These are phyloP conservation scores for Oceanodroma leucorhoa DNA, from an alignment of 2,797 vertebrate species.

Conservation along the genomic window DNA sequence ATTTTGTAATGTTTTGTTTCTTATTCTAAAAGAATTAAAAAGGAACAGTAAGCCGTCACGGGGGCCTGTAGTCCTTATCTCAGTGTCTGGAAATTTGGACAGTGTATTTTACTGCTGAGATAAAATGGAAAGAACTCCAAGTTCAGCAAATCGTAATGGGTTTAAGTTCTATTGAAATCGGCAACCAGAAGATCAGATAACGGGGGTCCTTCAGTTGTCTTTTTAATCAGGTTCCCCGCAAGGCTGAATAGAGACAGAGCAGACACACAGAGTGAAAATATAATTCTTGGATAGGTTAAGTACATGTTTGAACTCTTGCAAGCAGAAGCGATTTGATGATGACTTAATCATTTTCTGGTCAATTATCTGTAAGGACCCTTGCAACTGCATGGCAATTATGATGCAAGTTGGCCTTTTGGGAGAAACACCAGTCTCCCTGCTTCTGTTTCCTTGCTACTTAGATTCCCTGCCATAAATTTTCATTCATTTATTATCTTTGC, in stretches of 20 bases:
- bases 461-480: constrained; percentile 86
- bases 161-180: constrained; percentile 94
- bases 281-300: constrained; percentile 99
- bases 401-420: constrained; percentile 87
- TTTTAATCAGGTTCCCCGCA: constrained; percentile 88
- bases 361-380: constrained; percentile 95
- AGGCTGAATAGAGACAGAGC: constrained; percentile 87
- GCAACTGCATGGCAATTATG: constrained; percentile 87
- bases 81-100: constrained; percentile 92
- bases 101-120: constrained; percentile 92
- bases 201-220: constrained; percentile 85
- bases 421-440: constrained; percentile 84
- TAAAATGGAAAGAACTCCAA: constrained; percentile 88
- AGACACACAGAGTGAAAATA: constrained; percentile 87
- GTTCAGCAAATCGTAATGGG: constrained; percentile 93
- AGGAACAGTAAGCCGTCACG: constrained; percentile 88
- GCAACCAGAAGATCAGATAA: constrained; percentile 95
- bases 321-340: constrained; percentile 97
- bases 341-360: constrained; percentile 99
- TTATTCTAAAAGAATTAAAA: constrained; percentile 95
- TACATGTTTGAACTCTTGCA: constrained; percentile 98
- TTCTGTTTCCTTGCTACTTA: constrained; percentile 84
- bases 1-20: constrained; percentile 98
- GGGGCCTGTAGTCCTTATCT: constrained; percentile 90
- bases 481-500: constrained; percentile 87